These are phyloP conservation scores for Germaria angustata DNA, from an alignment of 2,888 invertebrate species.

Conservation along the genomic window DNA sequence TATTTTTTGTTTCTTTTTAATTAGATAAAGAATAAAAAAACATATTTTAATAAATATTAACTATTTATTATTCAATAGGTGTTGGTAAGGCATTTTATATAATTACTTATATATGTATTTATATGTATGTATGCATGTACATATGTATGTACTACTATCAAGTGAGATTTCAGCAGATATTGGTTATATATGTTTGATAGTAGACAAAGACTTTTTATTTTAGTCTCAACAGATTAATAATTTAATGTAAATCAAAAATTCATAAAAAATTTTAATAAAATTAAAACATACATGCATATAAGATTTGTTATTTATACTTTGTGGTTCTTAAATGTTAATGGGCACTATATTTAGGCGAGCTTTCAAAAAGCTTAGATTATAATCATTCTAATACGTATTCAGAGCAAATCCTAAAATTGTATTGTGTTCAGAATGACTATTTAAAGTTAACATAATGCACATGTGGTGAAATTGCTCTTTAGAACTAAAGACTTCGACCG, in stretches of 20 bases:
- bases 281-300: constrained; percentile 31
- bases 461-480: constrained; percentile 73
- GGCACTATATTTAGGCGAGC: constrained; percentile 77
- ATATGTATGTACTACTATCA: constrained; percentile 11
- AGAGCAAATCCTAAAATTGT: constrained; percentile 17
- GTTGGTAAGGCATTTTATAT: constrained; percentile 57
- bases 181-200: constrained; percentile 7
- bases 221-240: constrained; percentile 9
- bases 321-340: constrained; percentile 66
- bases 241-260: constrained; percentile 17
- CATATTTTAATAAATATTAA: constrained; percentile 14
- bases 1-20: constrained; percentile 3
- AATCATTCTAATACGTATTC: constrained; percentile 67
- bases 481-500: constrained; percentile 28
- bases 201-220: constrained; percentile 1
- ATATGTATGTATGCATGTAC: constrained; percentile 7
- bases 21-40: constrained; percentile 23
- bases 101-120: background rate
- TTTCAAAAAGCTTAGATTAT: constrained; percentile 75
- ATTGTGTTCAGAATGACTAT: constrained; percentile 55
- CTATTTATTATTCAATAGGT: constrained; percentile 41
- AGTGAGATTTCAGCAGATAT: background rate
- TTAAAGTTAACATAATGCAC: constrained; percentile 74
- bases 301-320: constrained; percentile 28
- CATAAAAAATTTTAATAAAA: constrained; percentile 16